Percentiles rank a stretch among this genome's conserved stretches.
phyloP scores from a whole-genome alignment of 2,797 vertebrate species.

The Sebastes jordani region DNA sequence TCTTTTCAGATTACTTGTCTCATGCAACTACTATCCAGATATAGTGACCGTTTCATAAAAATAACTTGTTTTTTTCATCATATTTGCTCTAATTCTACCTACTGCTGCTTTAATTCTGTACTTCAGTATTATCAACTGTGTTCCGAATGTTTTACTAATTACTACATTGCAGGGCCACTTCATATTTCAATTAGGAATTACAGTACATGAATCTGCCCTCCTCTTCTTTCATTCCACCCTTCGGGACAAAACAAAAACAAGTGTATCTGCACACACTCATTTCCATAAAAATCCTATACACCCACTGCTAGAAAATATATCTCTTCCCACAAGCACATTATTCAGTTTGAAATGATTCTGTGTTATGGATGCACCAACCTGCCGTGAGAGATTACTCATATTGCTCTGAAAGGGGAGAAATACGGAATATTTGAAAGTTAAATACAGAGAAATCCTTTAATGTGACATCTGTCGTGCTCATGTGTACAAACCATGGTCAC shows the following conservation, averaged over 20 bases:
- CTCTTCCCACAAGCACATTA: constrained; percentile 28
- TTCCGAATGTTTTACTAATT: constrained; percentile 25
- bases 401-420: not conserved
- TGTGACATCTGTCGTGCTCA: not conserved
- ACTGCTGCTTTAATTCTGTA: not conserved
- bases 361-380: constrained; percentile 14
- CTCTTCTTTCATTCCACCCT: constrained; percentile 27
- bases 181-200: constrained; percentile 45
- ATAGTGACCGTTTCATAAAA: no score
- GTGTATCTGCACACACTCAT: constrained; percentile 38
- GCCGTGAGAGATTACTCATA: constrained; percentile 20
- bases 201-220: constrained; percentile 16
- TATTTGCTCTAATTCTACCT: no score
- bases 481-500: not conserved
- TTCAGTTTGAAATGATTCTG: constrained; percentile 29
- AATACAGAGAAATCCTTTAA: not conserved
- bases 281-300: constrained; percentile 51
- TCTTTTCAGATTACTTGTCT: no score
- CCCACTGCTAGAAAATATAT: constrained; percentile 26
- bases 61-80: fast-evolving
- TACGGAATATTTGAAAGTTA: not conserved
- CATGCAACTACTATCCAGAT: no score
- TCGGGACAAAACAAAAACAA: constrained; percentile 57
- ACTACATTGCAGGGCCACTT: constrained; percentile 23
- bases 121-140: not conserved